Base-by-base conservation (phyloP, 2,113 vertebrate species). In the Holacanthus passer region DNA sequence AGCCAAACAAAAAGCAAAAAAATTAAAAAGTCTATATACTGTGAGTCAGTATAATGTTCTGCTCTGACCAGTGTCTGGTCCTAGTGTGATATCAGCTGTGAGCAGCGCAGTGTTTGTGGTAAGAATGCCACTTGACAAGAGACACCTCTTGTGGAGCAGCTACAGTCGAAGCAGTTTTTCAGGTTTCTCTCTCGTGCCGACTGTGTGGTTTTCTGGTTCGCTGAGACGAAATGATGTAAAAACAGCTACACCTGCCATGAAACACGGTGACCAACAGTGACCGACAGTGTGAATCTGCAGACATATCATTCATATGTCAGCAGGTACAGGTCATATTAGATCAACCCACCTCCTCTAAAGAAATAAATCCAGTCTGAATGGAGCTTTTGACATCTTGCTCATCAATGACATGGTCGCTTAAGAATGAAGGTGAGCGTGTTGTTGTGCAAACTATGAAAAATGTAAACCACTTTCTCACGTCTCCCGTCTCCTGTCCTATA, bases 81-180 rank as follows among this genome's bases (percentile, higher is more conserved):
- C 19, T 17, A 32, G 12, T 35, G 6, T 9, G 22, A 4, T n/a
- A 19, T n/a, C 45, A 47, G 55, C 8, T 73, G 17, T 73, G 47
- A 76, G 68, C 53, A 43, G 53, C 62, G 47, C 27, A 43, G 32
- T 48, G 43, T 58, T 53, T n/a, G 27, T 17, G 12, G 5, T 50
- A 79, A 88, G 83, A 92, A 93, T 93, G 88, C 60, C 64, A 87
- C 91, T 75, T 32, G 24, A 37, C 85, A 45, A 35, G 13, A 76
- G 35, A 66, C n/a, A 74, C 45, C 20, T 74, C 53, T 63, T 62
- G 24, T n/a, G 1, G 22, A 55, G 41, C 9, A 48, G n/a, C 32
- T 27, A 50, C 12, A 47, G 43, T 52, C 37, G 55, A 87, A 87
- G 92, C 66, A 19, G 88, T 84, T 88, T 86, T 79, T 85, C 91